A percentile compares a stretch with the other conserved stretches of the same genome.
Evolutionary conservation across 1,140 invertebrate species (phyloP).

Genomic region (Melanaphis sacchari): DNA sequence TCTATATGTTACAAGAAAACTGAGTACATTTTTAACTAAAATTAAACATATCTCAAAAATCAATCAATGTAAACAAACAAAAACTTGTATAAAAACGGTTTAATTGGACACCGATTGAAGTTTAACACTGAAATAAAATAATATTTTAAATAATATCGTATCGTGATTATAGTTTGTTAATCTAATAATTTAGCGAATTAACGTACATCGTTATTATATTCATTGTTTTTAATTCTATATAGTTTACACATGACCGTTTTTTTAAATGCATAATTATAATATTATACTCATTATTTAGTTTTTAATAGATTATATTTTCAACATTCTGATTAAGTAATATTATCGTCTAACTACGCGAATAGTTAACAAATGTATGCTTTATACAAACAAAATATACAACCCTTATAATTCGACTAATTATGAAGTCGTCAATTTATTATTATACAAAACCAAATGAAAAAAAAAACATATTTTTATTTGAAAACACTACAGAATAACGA

Average conservation of each 20-base stretch:
- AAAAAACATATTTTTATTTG: not conserved
- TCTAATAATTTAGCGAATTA: not conserved
- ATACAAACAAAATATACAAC: not conserved
- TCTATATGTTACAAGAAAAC: not conserved
- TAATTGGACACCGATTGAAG: not conserved
- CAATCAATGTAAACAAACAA: not conserved
- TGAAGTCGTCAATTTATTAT: not conserved
- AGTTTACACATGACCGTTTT: no score
- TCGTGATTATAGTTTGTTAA: not conserved
- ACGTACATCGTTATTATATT: not conserved
- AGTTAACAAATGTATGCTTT: not conserved
- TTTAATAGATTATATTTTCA: not conserved
- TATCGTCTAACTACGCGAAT: not conserved
- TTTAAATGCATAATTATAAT: not conserved
- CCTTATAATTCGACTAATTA: not conserved
- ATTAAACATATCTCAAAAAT: no score
- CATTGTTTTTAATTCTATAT: not conserved
- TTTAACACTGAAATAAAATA: not conserved
- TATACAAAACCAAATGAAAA: not conserved
- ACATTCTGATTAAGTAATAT: not conserved
- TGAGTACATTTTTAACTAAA: not conserved
- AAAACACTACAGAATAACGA: constrained; percentile 14
- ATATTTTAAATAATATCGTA: not conserved
- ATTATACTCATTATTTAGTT: not conserved
- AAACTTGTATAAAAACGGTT: not conserved